Conservation (phyloP, 2,797 vertebrate species). For the Holocentrus rufus region DNA sequence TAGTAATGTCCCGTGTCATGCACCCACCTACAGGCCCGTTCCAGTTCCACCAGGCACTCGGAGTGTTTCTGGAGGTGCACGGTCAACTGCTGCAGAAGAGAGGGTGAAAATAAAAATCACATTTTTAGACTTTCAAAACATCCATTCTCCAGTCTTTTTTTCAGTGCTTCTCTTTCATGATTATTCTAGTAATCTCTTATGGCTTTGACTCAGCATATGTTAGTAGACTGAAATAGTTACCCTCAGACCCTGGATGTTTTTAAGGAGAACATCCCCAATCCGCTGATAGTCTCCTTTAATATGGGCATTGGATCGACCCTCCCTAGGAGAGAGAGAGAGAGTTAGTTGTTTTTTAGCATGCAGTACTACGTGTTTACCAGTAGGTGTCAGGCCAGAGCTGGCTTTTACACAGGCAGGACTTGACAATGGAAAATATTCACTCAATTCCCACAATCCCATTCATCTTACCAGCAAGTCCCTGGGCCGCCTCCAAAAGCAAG, state of each 20-base stretch:
- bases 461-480: conserved; percentile 20
- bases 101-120: neutral
- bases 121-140: too few relatives aligned
- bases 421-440: conserved; percentile 36
- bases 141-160: too few relatives aligned
- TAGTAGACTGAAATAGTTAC: conserved; percentile 70
- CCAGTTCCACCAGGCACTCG: conserved; percentile 91
- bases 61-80: conserved; percentile 90
- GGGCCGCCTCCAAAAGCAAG: conserved; percentile 9
- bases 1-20: too few relatives aligned
- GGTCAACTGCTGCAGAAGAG: conserved; percentile 84
- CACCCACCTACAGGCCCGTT: conserved; percentile 77
- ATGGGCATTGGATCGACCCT: conserved; percentile 93
- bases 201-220: too few relatives aligned
- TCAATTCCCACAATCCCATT: conserved; percentile 40
- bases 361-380: conserved; percentile 37
- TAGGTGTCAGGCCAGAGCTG: conserved; percentile 57
- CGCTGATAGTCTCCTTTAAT: conserved; percentile 93
- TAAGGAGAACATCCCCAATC: conserved; percentile 92
- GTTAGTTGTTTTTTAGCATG: neutral
- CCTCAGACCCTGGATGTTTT: conserved; percentile 92
- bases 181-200: too few relatives aligned
- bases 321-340: conserved; percentile 78
- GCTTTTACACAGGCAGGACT: neutral
- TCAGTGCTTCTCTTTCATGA: too few relatives aligned